Evolutionary conservation across 2,113 vertebrate genomes (phyloP).

Genomic region (Formicarius rufipectus): DNA sequence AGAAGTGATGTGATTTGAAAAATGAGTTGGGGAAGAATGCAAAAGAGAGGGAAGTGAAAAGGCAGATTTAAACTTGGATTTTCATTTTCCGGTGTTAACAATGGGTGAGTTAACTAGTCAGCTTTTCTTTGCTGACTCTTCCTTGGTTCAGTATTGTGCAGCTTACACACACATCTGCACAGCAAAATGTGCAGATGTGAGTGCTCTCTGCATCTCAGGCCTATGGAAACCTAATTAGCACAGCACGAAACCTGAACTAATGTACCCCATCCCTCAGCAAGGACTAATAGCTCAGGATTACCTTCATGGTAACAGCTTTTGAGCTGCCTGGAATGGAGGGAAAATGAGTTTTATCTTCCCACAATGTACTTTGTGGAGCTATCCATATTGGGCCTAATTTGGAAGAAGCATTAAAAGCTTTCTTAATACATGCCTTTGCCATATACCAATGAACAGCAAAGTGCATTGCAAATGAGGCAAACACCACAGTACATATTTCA

Average conservation of each 20-base stretch:
- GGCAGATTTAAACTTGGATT: not conserved
- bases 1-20: not conserved
- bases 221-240: not conserved
- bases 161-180: not conserved
- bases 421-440: not conserved
- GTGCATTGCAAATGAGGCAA: not conserved
- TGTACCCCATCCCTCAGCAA: not conserved
- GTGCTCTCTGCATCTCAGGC: not conserved
- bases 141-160: not conserved
- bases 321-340: not conserved
- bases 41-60: not conserved
- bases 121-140: not conserved
- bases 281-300: not conserved
- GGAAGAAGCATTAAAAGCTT: conserved; percentile 4
- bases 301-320: conserved; percentile 2
- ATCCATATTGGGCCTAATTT: not conserved
- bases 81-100: not conserved
- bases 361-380: not conserved
- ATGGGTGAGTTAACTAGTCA: not conserved
- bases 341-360: conserved; percentile 28
- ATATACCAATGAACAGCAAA: not conserved
- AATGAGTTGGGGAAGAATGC: not conserved
- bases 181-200: not conserved
- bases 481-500: not conserved
- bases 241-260: not conserved